Evolutionary conservation across 2,888 invertebrate species (phyloP).

Genomic region (Psococerastis gibbosa): DNA sequence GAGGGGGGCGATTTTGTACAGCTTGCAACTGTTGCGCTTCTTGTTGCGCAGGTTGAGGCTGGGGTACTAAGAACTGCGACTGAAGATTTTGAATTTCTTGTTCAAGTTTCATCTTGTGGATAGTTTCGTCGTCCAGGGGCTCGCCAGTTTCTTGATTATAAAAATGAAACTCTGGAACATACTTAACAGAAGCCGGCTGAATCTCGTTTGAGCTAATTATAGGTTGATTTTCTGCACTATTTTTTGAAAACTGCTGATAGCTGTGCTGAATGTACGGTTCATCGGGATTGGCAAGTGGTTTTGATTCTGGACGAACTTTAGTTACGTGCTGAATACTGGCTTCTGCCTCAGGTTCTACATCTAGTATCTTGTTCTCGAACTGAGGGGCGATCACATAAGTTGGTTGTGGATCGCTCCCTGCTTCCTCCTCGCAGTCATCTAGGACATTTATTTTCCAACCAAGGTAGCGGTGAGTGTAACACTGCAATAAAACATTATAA

Average conservation of each 20-base stretch:
- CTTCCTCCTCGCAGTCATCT: conserved; percentile 50
- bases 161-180: conserved; percentile 6
- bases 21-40: conserved; percentile 1
- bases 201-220: background rate
- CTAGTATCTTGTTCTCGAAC: conserved; percentile 20
- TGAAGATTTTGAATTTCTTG: conserved; percentile 1
- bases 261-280: background rate
- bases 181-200: conserved; percentile 1
- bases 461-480: conserved; percentile 80
- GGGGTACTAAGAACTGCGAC: background rate
- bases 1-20: conserved; percentile 1
- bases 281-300: background rate
- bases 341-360: conserved; percentile 33
- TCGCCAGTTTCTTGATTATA: conserved; percentile 9
- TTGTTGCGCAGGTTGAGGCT: background rate
- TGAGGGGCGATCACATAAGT: background rate
- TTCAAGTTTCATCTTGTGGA: background rate
- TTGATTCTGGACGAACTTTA: conserved; percentile 36
- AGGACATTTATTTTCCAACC: conserved; percentile 91
- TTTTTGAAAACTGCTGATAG: background rate
- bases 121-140: conserved; percentile 2
- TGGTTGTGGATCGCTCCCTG: conserved; percentile 25
- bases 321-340: conserved; percentile 46
- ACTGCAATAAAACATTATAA: conserved; percentile 35
- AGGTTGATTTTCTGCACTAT: background rate